Evolutionary conservation across 2,797 vertebrate species (phyloP), one percentile per base, ranked within the genome.

Genomic region (Eremophila alpestris): DNA sequence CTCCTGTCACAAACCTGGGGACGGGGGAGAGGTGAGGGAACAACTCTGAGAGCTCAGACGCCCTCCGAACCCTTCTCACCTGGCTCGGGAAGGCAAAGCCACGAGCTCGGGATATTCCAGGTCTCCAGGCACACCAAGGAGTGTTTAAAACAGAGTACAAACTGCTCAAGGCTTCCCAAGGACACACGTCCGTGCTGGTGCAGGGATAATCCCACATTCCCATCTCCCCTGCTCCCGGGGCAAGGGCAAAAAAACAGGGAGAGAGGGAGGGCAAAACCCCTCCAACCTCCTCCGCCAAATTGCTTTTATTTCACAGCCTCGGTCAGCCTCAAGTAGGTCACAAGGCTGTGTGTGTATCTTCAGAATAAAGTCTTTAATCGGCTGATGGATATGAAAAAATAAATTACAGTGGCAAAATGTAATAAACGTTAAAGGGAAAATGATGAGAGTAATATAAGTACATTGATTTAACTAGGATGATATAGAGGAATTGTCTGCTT

Each of bases 381-480:
- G 95, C 98, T 97, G 97, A 97, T 97, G 97, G 98, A 98, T 97
- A 98, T 96, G 97, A 97, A 97, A 97, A 98, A 97, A 98, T 98
- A 98, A 98, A 98, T 98, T 98, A 97, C 97, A 96, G 96, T 97
- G 97, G 98, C 97, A 98, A 98, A 98, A 98, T 97, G 98, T 98
- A 98, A 98, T 98, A 98, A 98, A 98, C 94, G 94, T 97, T 98
- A 98, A 98, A 98, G 98, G 97, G 97, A 98, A 98, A 98, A 98
- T 98, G 98, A 98, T 98, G 98, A 98, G 97, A 95, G 98, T 98
- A 98, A 98, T 98, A 98, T 98, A 98, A 98, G 97, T 97, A 98
- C 98, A 98, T 98, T 98, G 98, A 98, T 98, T 98, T 98, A 98
- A 98, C 97, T 97, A 98, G 98, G 97, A 98, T 98, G 98, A 98